These are phyloP conservation scores for Sussaba pulchella DNA, from an alignment of 2,888 invertebrate species.

Conservation along the genomic window DNA sequence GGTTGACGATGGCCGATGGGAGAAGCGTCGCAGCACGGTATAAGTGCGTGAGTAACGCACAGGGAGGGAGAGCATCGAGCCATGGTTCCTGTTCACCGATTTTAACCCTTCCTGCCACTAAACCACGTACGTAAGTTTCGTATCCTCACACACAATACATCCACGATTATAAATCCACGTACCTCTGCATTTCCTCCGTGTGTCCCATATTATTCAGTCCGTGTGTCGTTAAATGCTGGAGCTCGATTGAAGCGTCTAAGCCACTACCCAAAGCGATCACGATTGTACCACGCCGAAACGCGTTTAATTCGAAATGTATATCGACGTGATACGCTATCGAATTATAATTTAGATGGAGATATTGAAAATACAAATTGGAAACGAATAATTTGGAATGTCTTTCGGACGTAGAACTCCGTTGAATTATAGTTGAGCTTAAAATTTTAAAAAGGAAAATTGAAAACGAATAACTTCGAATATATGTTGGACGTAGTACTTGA, in stretches of 20 bases:
- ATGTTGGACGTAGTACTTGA: too few relatives aligned
- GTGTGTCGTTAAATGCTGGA: conserved; percentile 34
- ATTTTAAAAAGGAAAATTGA: neutral
- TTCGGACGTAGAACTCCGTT: too few relatives aligned
- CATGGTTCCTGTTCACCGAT: conserved; percentile 83
- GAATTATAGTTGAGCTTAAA: too few relatives aligned
- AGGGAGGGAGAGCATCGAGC: conserved; percentile 82
- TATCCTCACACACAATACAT: conserved; percentile 7
- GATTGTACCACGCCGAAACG: neutral
- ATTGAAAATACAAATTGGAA: too few relatives aligned
- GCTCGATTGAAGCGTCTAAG: conserved; percentile 1
- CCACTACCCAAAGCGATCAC: neutral
- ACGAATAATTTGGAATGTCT: too few relatives aligned
- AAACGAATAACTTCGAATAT: too few relatives aligned
- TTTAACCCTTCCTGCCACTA: conserved; percentile 79
- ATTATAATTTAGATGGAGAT: too few relatives aligned
- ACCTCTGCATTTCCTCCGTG: conserved; percentile 56
- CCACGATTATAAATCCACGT: neutral
- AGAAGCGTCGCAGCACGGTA: conserved; percentile 78
- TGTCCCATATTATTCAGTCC: conserved; percentile 28
- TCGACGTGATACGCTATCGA: too few relatives aligned
- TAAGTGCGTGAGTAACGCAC: conserved; percentile 79
- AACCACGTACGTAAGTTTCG: conserved; percentile 8
- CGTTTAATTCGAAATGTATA: neutral
- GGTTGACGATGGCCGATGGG: conserved; percentile 71